These are phyloP conservation scores for Tragelaphus strepsiceros DNA, from an alignment of 2,113 vertebrate genomes.

Conservation along the genomic window DNA sequence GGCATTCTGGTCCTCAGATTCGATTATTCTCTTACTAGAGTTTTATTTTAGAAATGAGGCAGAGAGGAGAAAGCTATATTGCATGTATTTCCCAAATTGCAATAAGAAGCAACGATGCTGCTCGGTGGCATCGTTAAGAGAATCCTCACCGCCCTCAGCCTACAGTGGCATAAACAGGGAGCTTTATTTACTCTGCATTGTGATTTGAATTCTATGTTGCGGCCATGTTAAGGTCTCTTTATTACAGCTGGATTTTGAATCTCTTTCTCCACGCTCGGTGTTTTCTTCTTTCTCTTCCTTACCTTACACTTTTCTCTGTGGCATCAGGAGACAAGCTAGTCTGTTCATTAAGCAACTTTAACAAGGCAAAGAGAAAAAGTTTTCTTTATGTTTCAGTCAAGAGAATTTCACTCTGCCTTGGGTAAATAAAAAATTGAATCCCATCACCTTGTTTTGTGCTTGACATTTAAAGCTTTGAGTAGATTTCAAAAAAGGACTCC, in stretches of 20 bases:
- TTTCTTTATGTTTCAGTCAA: background rate
- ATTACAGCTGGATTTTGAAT: background rate
- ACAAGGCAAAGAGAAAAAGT: background rate
- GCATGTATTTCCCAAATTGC: background rate
- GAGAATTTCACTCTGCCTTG: background rate
- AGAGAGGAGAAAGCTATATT: background rate
- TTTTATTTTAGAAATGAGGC: background rate
- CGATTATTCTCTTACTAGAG: background rate
- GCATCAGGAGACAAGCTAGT: background rate
- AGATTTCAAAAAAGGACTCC: background rate
- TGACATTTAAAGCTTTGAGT: background rate
- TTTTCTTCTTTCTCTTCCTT: background rate
- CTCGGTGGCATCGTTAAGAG: background rate
- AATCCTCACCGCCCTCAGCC: background rate
- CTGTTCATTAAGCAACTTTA: constrained; percentile 16
- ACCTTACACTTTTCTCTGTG: background rate
- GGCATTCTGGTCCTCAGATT: background rate
- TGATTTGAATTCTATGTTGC: constrained; percentile 5
- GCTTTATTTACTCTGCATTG: background rate
- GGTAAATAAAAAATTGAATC: constrained; percentile 33
- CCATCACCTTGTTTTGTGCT: background rate
- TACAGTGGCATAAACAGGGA: background rate
- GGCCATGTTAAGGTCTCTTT: background rate
- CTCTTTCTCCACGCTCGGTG: background rate
- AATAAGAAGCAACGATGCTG: background rate